Evolutionary conservation across 2,888 invertebrate species (phyloP).

Genomic region (Sympetrum striolatum): DNA sequence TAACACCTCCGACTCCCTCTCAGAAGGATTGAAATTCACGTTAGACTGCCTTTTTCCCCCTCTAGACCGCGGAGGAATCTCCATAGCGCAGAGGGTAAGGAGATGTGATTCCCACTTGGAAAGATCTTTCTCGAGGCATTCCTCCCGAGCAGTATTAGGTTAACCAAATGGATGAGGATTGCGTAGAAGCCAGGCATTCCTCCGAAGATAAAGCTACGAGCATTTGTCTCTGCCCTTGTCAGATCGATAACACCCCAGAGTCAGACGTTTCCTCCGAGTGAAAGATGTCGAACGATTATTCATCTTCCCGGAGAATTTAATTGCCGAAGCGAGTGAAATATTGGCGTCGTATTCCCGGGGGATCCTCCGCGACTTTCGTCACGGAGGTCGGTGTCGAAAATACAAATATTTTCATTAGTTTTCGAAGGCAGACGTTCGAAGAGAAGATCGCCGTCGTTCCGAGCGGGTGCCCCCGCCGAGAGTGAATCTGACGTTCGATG

Average conservation of each 20-base stretch:
- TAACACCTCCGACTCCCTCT: background rate
- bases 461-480: background rate
- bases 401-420: background rate
- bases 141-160: background rate
- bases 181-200: background rate
- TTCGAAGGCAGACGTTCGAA: background rate
- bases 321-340: background rate
- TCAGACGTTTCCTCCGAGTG: background rate
- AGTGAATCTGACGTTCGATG: background rate
- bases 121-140: background rate
- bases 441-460: background rate
- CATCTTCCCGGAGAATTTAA: background rate
- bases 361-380: no score
- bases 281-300: background rate
- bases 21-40: background rate
- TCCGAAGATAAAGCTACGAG: background rate
- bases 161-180: background rate
- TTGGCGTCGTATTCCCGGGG: background rate
- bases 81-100: background rate
- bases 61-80: background rate
- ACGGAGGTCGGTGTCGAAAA: no score
- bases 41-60: background rate
- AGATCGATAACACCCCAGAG: background rate
- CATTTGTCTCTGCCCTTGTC: background rate
- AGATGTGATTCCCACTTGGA: background rate